Evolutionary conservation across 2,888 invertebrate species (phyloP).

Genomic region (Philaethria dido): DNA sequence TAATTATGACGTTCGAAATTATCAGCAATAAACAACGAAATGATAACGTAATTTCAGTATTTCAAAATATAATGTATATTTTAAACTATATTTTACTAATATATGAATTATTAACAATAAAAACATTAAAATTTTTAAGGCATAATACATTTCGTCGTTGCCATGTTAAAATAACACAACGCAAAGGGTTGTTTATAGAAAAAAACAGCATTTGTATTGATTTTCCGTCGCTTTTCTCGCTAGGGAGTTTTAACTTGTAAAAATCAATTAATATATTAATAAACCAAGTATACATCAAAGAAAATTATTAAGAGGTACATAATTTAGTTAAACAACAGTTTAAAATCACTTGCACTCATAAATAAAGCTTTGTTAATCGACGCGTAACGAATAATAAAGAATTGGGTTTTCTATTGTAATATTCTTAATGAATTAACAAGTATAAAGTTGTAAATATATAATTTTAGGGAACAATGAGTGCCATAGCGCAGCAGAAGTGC

Average conservation of each 20-base stretch:
- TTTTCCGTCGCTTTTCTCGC: slow-evolving; percentile 61
- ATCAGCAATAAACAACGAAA: background rate
- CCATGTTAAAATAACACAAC: slow-evolving; percentile 33
- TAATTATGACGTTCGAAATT: slow-evolving; percentile 2
- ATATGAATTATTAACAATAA: background rate
- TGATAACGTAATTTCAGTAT: slow-evolving; percentile 6
- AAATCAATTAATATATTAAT: slow-evolving; percentile 48
- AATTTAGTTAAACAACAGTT: slow-evolving; percentile 6
- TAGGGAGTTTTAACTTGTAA: slow-evolving; percentile 46
- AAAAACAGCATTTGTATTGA: slow-evolving; percentile 74
- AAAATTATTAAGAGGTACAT: slow-evolving; percentile 39
- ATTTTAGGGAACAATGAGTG: slow-evolving; percentile 69
- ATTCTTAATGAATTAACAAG: slow-evolving; percentile 50
- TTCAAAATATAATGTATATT: background rate
- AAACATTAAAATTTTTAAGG: background rate
- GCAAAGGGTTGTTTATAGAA: slow-evolving; percentile 56
- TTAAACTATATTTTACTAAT: background rate
- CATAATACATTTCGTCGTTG: slow-evolving; percentile 28
- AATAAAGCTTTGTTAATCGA: slow-evolving; percentile 49
- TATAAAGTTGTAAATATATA: slow-evolving; percentile 47
- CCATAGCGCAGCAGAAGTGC: slow-evolving; percentile 87
- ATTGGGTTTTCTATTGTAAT: slow-evolving; percentile 38
- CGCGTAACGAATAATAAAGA: slow-evolving; percentile 50
- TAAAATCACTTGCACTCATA: slow-evolving; percentile 31
- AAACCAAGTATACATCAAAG: slow-evolving; percentile 35